A percentile compares a stretch with the other conserved stretches of the same genome.
phyloP scores from a whole-genome alignment of 2,113 vertebrate genomes.

The Phrynosoma platyrhinos region DNA sequence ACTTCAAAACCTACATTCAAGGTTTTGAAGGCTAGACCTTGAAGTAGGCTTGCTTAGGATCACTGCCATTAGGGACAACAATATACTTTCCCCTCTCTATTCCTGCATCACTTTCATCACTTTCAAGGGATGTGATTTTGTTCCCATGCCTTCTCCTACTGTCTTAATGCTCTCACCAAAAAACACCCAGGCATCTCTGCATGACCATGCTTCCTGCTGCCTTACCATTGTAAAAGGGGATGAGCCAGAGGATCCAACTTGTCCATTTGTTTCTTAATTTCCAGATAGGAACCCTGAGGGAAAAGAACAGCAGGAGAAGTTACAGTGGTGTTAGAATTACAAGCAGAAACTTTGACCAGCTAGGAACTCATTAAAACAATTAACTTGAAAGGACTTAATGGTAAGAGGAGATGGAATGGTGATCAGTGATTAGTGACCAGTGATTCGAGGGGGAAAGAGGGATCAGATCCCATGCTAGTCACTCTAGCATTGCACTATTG shows the following conservation, averaged over 20 bases:
- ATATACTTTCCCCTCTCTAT: background rate
- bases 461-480: no score
- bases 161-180: background rate
- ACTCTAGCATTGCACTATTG: no score
- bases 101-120: background rate
- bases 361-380: no score
- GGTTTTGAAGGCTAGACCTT: background rate
- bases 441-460: no score
- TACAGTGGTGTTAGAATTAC: background rate
- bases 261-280: slow-evolving; percentile 99
- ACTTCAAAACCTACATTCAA: background rate
- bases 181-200: background rate
- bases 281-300: slow-evolving; percentile 94
- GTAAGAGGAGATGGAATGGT: no score
- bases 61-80: background rate
- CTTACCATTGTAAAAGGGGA: slow-evolving; percentile 95
- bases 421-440: no score
- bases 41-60: background rate
- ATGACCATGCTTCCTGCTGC: background rate
- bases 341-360: background rate
- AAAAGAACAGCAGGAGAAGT: background rate
- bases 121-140: no score
- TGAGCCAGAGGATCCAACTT: slow-evolving; percentile 96
- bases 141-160: background rate
- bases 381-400: no score